phyloP scores from a whole-genome alignment of 2,888 invertebrate species.

The Chrysodeixis includens region DNA sequence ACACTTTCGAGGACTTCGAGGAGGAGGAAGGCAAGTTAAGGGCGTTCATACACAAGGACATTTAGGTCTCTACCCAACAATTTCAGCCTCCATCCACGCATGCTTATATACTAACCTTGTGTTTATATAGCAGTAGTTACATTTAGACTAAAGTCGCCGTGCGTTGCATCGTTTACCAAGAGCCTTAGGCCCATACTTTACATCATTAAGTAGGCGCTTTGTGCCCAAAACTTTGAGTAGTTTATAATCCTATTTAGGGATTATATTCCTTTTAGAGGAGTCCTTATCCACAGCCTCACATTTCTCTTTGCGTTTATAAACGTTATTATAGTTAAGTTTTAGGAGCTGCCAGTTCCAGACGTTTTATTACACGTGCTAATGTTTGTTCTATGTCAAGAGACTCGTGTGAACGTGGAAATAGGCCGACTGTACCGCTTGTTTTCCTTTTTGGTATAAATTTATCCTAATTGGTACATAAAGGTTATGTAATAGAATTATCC shows the following conservation, averaged over 20 bases:
- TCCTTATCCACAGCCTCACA: slow-evolving; percentile 31
- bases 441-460: neutral
- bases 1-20: too few species aligned
- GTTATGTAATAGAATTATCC: neutral
- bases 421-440: neutral
- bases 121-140: too few species aligned
- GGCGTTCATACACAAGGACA: too few species aligned
- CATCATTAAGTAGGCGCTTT: slow-evolving; percentile 17
- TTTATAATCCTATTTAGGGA: slow-evolving; percentile 40
- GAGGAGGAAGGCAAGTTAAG: too few species aligned
- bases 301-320: slow-evolving; percentile 12
- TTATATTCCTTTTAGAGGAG: slow-evolving; percentile 29
- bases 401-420: neutral
- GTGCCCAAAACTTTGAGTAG: slow-evolving; percentile 24
- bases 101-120: too few species aligned
- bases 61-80: too few species aligned
- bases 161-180: slow-evolving; percentile 13
- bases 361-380: slow-evolving; percentile 20
- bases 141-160: neutral
- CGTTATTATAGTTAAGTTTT: slow-evolving; percentile 18
- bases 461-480: neutral
- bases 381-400: neutral
- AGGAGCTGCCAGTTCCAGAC: slow-evolving; percentile 9
- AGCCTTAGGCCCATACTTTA: slow-evolving; percentile 6
- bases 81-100: too few species aligned